Evolutionary conservation across 2,797 vertebrate genomes (phyloP).

Genomic region (Paramormyrops hopkinsi): DNA sequence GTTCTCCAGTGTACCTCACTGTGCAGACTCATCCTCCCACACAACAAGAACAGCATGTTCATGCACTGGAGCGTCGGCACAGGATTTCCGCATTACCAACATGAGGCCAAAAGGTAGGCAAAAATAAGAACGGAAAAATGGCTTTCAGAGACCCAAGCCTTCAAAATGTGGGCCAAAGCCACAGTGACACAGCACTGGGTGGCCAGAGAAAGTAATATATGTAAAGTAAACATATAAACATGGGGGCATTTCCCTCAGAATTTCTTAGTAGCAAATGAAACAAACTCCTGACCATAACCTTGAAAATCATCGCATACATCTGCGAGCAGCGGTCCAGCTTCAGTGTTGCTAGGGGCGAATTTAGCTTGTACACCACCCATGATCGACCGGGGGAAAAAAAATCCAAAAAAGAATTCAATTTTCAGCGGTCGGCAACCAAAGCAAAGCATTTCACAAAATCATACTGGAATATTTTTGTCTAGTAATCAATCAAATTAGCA

Average conservation of each 20-base stretch:
- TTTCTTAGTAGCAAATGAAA: conserved; percentile 20
- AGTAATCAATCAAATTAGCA: conserved; percentile 46
- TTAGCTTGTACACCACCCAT: conserved; percentile 43
- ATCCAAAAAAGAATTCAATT: not conserved
- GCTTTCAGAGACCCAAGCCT: not conserved
- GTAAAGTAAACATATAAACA: not conserved
- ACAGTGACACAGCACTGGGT: conserved; percentile 12
- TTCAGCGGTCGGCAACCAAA: conserved; percentile 42
- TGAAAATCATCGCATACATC: not conserved
- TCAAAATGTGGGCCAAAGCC: conserved; percentile 22
- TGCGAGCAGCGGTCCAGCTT: not conserved
- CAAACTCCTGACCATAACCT: conserved; percentile 20
- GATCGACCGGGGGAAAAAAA: conserved; percentile 48
- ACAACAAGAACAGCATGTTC: not conserved
- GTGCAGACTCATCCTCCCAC: conserved; percentile 13
- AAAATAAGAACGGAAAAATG: conserved; percentile 1
- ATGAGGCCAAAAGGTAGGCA: not conserved
- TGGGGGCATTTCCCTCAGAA: not conserved
- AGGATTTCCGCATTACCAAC: conserved; percentile 3
- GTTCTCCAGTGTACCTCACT: not conserved
- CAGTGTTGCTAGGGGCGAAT: conserved; percentile 29
- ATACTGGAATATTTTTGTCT: conserved; percentile 45
- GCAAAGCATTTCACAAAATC: conserved; percentile 25
- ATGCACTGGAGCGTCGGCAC: not conserved
- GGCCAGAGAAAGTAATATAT: conserved; percentile 5